Conservation (phyloP, 1,140 invertebrate species). For the Thalassaphorura encarpata region DNA sequence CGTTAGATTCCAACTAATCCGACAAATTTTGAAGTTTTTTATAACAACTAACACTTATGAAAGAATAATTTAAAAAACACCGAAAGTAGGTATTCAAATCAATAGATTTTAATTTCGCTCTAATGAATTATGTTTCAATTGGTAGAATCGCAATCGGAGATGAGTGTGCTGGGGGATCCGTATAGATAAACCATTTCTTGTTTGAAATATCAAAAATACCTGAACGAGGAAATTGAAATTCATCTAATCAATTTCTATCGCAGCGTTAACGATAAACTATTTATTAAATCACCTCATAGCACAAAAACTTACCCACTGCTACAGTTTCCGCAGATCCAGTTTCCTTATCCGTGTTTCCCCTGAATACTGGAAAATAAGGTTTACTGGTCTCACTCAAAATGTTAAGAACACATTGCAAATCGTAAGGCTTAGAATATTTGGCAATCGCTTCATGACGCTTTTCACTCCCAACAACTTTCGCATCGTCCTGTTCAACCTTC, state of each 20-base stretch:
- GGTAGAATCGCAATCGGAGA: no score
- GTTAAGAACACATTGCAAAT: not conserved
- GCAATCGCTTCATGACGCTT: slow-evolving; percentile 39
- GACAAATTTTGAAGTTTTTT: no score
- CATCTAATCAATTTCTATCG: slow-evolving; percentile 15
- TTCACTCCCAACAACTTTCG: slow-evolving; percentile 41
- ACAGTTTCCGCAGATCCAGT: slow-evolving; percentile 55
- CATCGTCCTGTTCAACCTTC: not conserved
- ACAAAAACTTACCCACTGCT: slow-evolving; percentile 49
- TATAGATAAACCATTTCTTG: slow-evolving; percentile 1
- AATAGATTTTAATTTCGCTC: no score
- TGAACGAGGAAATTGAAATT: no score
- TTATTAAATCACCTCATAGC: no score
- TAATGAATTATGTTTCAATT: no score
- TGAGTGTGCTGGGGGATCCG: slow-evolving; percentile 34
- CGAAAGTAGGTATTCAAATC: no score
- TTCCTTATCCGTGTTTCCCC: slow-evolving; percentile 50
- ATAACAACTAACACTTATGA: no score
- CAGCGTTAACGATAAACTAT: not conserved
- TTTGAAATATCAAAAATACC: slow-evolving; percentile 29
- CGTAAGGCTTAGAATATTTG: not conserved
- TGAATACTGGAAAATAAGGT: slow-evolving; percentile 53
- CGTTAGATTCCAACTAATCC: no score
- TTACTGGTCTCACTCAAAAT: slow-evolving; percentile 62
- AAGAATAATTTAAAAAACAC: no score